These are phyloP conservation scores for Lepus americanus DNA, from an alignment of 2,113 vertebrate genomes.

Conservation along the genomic window DNA sequence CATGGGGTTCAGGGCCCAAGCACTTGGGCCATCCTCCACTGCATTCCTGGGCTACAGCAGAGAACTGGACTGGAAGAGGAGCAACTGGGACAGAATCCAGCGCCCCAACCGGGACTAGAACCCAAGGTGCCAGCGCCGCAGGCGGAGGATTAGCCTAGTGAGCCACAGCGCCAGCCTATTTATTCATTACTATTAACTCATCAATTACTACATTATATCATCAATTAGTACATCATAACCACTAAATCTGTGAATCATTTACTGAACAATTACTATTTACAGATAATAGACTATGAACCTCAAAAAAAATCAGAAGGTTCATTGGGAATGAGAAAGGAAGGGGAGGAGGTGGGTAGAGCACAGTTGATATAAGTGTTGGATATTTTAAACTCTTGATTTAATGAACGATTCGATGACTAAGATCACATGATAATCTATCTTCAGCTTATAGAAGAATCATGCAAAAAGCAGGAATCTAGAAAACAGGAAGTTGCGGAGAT, in stretches of 20 bases:
- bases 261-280: neutral
- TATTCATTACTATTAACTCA: slow-evolving; percentile 30
- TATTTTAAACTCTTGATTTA: slow-evolving; percentile 44
- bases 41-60: too few relatives aligned
- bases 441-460: neutral
- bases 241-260: neutral
- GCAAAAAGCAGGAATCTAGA: neutral
- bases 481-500: neutral
- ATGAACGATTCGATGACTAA: neutral
- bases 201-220: neutral
- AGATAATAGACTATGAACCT: neutral
- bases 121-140: too few relatives aligned
- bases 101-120: too few relatives aligned
- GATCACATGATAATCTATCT: neutral
- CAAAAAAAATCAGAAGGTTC: neutral
- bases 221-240: neutral
- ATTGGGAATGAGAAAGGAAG: neutral
- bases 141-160: too few relatives aligned
- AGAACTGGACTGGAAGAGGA: too few relatives aligned
- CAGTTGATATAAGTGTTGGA: neutral
- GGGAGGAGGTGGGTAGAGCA: neutral
- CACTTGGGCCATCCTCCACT: too few relatives aligned
- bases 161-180: too few relatives aligned
- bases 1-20: too few relatives aligned
- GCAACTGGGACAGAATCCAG: too few relatives aligned